Evolutionary conservation across 2,797 vertebrate genomes (phyloP).

Genomic region (Sus cebifrons): DNA sequence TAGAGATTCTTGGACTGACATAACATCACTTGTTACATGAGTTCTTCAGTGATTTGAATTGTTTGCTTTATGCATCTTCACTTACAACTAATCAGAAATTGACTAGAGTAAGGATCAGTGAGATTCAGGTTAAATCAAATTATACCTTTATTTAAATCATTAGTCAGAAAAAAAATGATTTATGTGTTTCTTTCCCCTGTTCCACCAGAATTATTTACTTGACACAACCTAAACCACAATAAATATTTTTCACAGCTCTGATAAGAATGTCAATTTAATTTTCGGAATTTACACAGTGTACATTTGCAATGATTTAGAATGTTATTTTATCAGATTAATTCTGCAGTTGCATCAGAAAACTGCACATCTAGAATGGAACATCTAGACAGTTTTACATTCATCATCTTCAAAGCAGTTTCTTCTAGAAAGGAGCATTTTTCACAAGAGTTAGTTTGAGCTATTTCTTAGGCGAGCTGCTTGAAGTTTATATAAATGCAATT

Average conservation of each 20-base stretch:
- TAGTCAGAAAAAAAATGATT: conserved; percentile 72
- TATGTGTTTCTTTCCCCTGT: conserved; percentile 57
- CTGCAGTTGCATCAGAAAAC: conserved; percentile 59
- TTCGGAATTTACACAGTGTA: conserved; percentile 63
- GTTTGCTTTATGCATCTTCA: conserved; percentile 53
- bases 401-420: conserved; percentile 72
- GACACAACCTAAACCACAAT: conserved; percentile 61
- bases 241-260: conserved; percentile 74
- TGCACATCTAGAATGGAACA: conserved; percentile 52
- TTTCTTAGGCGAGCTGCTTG: conserved; percentile 59
- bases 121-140: conserved; percentile 77
- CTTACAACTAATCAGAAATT: conserved; percentile 61
- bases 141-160: conserved; percentile 74
- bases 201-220: conserved; percentile 28
- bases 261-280: conserved; percentile 72
- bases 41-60: conserved; percentile 24
- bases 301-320: conserved; percentile 72
- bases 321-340: conserved; percentile 78
- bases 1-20: background rate
- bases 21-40: background rate
- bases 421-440: conserved; percentile 44
- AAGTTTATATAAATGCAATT: conserved; percentile 34
- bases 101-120: conserved; percentile 57
- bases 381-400: conserved; percentile 56
- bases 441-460: conserved; percentile 14